phyloP scores from a whole-genome alignment of 2,888 invertebrate species.

The Halictus ligatus region DNA sequence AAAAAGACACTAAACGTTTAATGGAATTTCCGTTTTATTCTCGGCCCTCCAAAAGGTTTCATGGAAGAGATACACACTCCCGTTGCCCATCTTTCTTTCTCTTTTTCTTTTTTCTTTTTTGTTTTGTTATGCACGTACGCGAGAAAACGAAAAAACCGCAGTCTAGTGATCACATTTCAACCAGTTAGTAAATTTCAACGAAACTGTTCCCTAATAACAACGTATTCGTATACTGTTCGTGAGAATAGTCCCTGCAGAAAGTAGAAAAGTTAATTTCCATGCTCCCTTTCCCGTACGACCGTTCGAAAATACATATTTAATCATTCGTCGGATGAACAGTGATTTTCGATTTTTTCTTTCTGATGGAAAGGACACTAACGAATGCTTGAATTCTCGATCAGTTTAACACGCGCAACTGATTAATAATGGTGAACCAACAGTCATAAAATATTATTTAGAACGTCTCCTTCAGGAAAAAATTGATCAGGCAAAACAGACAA shows the following conservation, averaged over 20 bases:
- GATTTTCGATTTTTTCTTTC: not conserved
- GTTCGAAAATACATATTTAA: conserved; percentile 9
- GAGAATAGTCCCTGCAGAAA: not conserved
- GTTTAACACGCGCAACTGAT: not conserved
- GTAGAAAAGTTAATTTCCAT: not conserved
- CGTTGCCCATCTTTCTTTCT: not conserved
- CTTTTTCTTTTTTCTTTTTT: too few relatives aligned
- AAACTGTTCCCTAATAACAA: conserved; percentile 23
- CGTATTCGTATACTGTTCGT: conserved; percentile 38
- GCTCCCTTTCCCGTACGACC: not conserved
- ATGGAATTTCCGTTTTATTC: not conserved
- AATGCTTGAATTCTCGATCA: not conserved
- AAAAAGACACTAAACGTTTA: not conserved
- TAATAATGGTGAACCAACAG: not conserved
- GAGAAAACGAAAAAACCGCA: not conserved
- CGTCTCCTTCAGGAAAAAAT: not conserved
- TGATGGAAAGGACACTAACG: not conserved
- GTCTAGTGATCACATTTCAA: conserved; percentile 17
- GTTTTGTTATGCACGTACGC: not conserved
- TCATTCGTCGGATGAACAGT: not conserved
- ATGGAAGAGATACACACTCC: not conserved
- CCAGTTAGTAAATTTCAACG: conserved; percentile 10
- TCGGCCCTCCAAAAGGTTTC: not conserved
- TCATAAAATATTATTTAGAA: not conserved
- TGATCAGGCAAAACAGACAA: not conserved